Conservation (phyloP, 2,113 vertebrate species). For the Heliornis fulica region DNA sequence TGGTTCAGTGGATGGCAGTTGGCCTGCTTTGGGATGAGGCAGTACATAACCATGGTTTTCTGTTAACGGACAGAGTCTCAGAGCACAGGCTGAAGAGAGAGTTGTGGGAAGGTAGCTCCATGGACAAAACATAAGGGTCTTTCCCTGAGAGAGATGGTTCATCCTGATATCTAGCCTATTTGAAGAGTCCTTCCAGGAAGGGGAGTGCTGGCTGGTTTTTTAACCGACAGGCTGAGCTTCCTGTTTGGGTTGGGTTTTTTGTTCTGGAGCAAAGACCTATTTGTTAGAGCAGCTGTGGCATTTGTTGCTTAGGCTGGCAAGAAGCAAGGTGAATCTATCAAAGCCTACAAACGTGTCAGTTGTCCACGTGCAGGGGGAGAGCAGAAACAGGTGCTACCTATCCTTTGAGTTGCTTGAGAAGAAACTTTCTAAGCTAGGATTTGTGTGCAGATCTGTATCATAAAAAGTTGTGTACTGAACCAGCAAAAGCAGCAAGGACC, state of each 20-base stretch:
- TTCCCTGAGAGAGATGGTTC: background rate
- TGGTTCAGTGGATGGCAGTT: background rate
- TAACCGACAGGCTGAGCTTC: background rate
- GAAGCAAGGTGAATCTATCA: background rate
- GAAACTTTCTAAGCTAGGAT: background rate
- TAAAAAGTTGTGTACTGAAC: background rate
- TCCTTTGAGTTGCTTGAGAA: background rate
- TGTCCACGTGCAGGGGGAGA: background rate
- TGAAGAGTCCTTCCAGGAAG: background rate
- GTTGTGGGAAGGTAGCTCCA: background rate
- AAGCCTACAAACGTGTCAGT: background rate
- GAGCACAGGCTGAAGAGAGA: background rate
- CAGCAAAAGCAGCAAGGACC: background rate
- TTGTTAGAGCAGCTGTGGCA: background rate
- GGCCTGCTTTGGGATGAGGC: background rate
- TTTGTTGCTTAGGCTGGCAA: background rate
- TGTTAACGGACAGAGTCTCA: background rate
- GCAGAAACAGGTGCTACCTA: fast-evolving
- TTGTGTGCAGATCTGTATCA: background rate
- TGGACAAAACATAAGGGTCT: background rate
- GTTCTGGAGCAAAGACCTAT: background rate
- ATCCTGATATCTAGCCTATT: background rate
- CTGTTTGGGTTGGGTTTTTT: fast-evolving
- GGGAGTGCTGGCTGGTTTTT: background rate
- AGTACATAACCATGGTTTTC: background rate